Base-by-base conservation (phyloP, 1,140 invertebrate genomes). In the Solenopsis invicta region DNA sequence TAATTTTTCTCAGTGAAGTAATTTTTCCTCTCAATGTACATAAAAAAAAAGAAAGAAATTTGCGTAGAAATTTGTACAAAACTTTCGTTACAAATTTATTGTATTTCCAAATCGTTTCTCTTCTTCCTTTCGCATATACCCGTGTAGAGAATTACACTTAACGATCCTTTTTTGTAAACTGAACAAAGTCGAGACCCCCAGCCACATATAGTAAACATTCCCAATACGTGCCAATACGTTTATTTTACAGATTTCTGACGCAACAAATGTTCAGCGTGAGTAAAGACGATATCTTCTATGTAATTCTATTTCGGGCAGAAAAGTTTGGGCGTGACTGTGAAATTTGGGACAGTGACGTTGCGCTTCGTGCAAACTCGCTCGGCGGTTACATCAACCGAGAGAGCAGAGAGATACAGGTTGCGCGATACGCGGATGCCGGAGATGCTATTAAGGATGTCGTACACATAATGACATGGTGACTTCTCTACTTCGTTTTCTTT, bases 321-420 rank as follows among this genome's bases (percentile, higher is more conserved):
- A 41, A 48, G 66, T 50, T 66, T 48, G 8, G 24, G 24, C 41
- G 9, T 4, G 37, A 16, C 52, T 18, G 1, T 12, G 13, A 24
- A 1, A 52, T 80, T 80, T 69, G 34, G 48, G 8, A 62, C 21
- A 6, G 9, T 13, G 16, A 50, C 16, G 29, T 12, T 8, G 16
- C 45, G 45, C 18, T 80, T 69, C 29, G 52, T 59, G 90, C 76
- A 91, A 91, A 91, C 75, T 85, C 45, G 21, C 62, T 24, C 64
- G 45, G 37, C 29, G 59, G 69, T 91, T 91, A 71, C 90, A 89
- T 91, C 89, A 91, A 90, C 87, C 76, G 16, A 69, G 41, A 41
- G 41, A 41, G 41, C 4, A 10, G 66, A 85, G n/a, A 34, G 21
- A 24, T 16, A 24, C 34, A n/a, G 54, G 37, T 87, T 84, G 59